A percentile compares a stretch with the other conserved stretches of the same genome.
Conservation (phyloP, 2,113 vertebrate species). For the Corydoras sp. region DNA sequence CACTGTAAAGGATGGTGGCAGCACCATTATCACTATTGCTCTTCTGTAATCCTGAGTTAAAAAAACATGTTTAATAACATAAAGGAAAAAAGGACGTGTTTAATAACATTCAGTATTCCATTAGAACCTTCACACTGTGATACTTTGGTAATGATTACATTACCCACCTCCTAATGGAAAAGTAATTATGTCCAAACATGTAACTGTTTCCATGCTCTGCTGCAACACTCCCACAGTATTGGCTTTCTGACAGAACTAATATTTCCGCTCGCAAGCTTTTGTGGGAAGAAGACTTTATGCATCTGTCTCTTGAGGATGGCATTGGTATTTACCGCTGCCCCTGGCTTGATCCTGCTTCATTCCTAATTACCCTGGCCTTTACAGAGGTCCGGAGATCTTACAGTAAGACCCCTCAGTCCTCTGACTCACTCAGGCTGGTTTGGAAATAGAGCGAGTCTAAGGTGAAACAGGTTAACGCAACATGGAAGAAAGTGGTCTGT, state of each 20-base stretch:
- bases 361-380: slow-evolving; percentile 39
- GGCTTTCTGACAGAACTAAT: neutral
- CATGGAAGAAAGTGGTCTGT: neutral
- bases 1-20: too few species aligned
- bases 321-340: slow-evolving; percentile 29
- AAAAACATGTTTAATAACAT: too few species aligned
- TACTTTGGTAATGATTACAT: too few species aligned
- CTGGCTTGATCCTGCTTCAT: slow-evolving; percentile 39
- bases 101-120: too few species aligned
- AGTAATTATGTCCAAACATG: too few species aligned
- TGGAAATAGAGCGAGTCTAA: neutral
- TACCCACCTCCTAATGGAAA: too few species aligned
- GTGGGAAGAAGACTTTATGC: neutral
- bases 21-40: too few species aligned
- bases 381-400: slow-evolving; percentile 23
- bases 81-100: too few species aligned
- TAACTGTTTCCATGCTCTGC: neutral
- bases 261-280: slow-evolving; percentile 7
- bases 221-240: neutral
- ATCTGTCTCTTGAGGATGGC: slow-evolving; percentile 19
- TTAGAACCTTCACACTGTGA: too few species aligned
- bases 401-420: neutral
- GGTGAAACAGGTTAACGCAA: neutral
- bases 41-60: too few species aligned
- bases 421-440: neutral